A percentile compares a stretch with the other conserved stretches of the same genome.
Evolutionary conservation across 2,888 invertebrate genomes (phyloP).

Genomic region (Aphelenchoides bicaudatus): DNA sequence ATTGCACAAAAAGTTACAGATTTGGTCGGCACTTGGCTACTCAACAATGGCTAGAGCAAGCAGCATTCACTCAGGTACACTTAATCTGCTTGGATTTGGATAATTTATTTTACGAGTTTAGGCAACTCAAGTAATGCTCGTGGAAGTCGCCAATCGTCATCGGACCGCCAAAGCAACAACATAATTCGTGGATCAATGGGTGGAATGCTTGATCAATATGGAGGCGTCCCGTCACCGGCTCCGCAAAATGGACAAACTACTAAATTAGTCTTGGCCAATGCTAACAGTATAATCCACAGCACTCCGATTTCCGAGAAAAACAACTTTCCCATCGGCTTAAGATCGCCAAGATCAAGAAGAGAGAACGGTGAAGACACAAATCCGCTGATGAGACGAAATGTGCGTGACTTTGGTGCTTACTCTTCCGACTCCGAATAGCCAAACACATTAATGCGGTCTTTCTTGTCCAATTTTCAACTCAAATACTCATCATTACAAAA

Average conservation of each 20-base stretch:
- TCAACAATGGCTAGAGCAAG: conserved; percentile 40
- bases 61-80: conserved; percentile 31
- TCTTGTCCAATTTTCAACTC: no score
- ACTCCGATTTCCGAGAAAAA: conserved; percentile 31
- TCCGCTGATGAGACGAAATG: conserved; percentile 43
- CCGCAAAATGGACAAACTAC: conserved; percentile 27
- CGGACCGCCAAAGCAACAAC: conserved; percentile 7
- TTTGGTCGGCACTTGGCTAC: conserved; percentile 44
- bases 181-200: conserved; percentile 24
- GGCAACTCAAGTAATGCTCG: conserved; percentile 28
- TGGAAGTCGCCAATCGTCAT: conserved; percentile 26
- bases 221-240: conserved; percentile 32
- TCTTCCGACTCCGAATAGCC: conserved; percentile 17
- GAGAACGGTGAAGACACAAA: conserved; percentile 36
- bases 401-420: conserved; percentile 2
- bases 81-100: neutral
- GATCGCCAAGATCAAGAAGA: conserved; percentile 17
- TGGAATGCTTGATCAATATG: conserved; percentile 25
- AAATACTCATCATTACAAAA: no score
- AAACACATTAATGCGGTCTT: no score
- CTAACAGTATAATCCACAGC: conserved; percentile 37
- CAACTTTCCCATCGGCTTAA: conserved; percentile 13
- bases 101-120: neutral
- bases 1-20: conserved; percentile 64
- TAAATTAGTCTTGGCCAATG: conserved; percentile 32